Conservation (phyloP, 23 tunicate species). For the Oikopleura dioica region DNA sequence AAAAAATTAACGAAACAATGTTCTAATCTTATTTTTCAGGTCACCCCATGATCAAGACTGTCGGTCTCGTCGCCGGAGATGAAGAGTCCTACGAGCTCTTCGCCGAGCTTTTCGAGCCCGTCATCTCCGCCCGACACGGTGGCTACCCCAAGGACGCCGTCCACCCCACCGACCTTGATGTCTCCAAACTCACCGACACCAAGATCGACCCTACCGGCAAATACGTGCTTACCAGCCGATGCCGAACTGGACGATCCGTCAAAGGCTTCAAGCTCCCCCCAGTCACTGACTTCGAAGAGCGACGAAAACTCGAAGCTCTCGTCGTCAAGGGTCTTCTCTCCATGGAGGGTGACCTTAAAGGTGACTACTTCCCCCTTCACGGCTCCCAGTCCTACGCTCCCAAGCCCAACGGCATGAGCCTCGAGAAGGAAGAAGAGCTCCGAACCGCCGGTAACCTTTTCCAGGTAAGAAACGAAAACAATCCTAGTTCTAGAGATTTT, state of each 20-base stretch:
- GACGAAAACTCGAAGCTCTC: constrained; percentile 39
- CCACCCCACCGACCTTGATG: constrained; percentile 47
- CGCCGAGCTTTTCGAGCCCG: constrained; percentile 72
- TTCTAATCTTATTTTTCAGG: no score
- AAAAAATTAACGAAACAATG: no score
- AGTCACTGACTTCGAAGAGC: constrained; percentile 31
- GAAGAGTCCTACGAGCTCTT: constrained; percentile 79
- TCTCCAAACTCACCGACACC: constrained; percentile 34
- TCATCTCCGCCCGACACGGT: constrained; percentile 42
- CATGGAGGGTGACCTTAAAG: constrained; percentile 36
- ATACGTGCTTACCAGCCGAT: constrained; percentile 60
- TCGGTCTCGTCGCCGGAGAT: constrained; percentile 90
- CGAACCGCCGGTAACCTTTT: not conserved
- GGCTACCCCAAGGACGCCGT: constrained; percentile 39
- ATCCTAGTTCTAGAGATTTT: no score
- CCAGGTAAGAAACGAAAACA: no score
- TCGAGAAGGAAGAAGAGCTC: constrained; percentile 8
- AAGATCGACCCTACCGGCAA: constrained; percentile 30
- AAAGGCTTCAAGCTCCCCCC: constrained; percentile 68
- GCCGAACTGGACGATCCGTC: constrained; percentile 57
- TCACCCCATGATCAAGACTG: constrained; percentile 57
- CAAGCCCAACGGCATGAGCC: not conserved
- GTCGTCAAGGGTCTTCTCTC: constrained; percentile 29
- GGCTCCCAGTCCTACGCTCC: not conserved
- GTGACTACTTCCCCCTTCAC: constrained; percentile 43